These are phyloP conservation scores for Phenganax subtilis DNA, from an alignment of 92 coral and sea anemone genomes.

Conservation along the genomic window DNA sequence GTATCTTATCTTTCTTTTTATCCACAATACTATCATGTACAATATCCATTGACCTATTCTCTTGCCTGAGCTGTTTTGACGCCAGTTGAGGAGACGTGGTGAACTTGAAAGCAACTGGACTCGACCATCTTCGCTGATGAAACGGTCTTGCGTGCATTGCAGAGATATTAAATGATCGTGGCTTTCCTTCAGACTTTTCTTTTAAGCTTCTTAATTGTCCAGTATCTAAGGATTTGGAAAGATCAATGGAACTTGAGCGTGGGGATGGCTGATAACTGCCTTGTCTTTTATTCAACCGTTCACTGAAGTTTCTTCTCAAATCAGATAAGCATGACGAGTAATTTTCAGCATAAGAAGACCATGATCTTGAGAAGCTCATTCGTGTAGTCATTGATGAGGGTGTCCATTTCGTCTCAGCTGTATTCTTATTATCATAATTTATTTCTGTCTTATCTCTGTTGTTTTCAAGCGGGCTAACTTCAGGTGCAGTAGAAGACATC, in stretches of 20 bases:
- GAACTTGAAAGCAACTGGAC: slow-evolving; percentile 35
- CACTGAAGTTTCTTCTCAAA: slow-evolving; percentile 23
- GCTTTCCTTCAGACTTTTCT: slow-evolving; percentile 20
- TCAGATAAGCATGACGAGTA: slow-evolving; percentile 38
- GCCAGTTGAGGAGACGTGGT: not conserved
- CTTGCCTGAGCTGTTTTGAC: not conserved
- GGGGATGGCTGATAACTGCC: slow-evolving; percentile 20
- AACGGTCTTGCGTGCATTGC: slow-evolving; percentile 34
- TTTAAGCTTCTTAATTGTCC: slow-evolving; percentile 21
- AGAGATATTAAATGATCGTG: slow-evolving; percentile 18
- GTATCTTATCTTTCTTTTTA: slow-evolving; percentile 8
- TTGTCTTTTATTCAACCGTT: not conserved
- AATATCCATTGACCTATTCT: not conserved
- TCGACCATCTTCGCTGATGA: slow-evolving; percentile 42
- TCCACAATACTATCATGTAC: not conserved
- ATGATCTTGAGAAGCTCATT: slow-evolving; percentile 38
- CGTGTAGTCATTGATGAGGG: slow-evolving; percentile 11
- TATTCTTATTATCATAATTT: slow-evolving; percentile 4
- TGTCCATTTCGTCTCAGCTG: slow-evolving; percentile 17
- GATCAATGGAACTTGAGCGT: not conserved
- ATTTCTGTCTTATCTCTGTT: slow-evolving; percentile 1
- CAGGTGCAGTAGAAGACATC: not conserved
- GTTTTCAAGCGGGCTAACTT: not conserved
- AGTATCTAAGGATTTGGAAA: slow-evolving; percentile 26
- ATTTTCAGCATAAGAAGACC: slow-evolving; percentile 34